These are phyloP conservation scores for Lagopus muta DNA, from an alignment of 2,113 vertebrate genomes.

Conservation along the genomic window DNA sequence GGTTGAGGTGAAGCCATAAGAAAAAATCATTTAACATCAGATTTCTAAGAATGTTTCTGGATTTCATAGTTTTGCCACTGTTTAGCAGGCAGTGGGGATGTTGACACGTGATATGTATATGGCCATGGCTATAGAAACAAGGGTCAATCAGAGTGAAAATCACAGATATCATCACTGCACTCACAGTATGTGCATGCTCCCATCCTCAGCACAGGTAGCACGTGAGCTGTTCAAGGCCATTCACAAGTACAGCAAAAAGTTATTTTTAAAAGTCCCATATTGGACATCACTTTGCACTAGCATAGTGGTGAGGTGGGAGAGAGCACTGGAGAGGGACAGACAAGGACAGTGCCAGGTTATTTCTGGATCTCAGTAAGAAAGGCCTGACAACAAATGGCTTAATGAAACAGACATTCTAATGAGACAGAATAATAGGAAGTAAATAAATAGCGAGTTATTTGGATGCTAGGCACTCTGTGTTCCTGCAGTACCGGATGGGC, in stretches of 20 bases:
- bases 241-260: not conserved
- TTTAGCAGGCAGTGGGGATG: not conserved
- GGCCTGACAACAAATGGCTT: not conserved
- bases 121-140: not conserved
- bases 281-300: not conserved
- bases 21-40: not conserved
- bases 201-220: not conserved
- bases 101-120: rapidly evolving
- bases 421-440: not conserved
- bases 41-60: not conserved
- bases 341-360: not conserved
- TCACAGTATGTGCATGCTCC: rapidly evolving
- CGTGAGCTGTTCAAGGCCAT: not conserved
- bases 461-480: rapidly evolving
- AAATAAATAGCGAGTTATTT: not conserved
- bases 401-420: not conserved
- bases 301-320: not conserved
- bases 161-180: not conserved
- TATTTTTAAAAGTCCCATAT: not conserved
- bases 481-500: not conserved
- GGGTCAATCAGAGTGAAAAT: not conserved
- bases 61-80: not conserved
- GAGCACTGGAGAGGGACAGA: not conserved
- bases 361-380: not conserved
- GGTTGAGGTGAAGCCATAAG: not conserved